Percentiles rank a stretch among this genome's conserved stretches.
phyloP scores from a whole-genome alignment of 2,113 vertebrate genomes.

The Notarius quadriscutis region DNA sequence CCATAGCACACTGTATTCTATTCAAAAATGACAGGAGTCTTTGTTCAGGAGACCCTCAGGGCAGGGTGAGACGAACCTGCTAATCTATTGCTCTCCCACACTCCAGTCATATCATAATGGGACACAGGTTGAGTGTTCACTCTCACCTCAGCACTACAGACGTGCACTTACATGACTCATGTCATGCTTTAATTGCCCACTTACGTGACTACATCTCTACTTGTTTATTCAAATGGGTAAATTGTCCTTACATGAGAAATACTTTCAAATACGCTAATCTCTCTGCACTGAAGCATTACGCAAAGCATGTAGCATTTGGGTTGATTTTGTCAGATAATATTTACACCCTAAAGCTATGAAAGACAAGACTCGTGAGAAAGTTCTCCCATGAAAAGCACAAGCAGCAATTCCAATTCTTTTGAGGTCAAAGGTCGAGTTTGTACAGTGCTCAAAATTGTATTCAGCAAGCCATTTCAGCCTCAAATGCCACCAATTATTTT shows the following conservation, averaged over 20 bases:
- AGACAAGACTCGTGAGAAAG: background rate
- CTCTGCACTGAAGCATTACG: background rate
- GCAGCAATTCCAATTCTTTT: background rate
- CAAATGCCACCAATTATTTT: background rate
- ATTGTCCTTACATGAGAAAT: background rate
- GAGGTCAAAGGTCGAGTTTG: background rate
- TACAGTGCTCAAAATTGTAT: background rate
- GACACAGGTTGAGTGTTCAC: conserved; percentile 10
- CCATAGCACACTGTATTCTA: conserved; percentile 21
- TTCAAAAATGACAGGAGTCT: conserved; percentile 52
- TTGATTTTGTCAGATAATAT: conserved; percentile 1
- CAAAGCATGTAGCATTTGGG: background rate
- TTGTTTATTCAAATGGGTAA: conserved; percentile 12
- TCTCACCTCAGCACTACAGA: conserved; percentile 28
- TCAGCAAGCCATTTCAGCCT: too few relatives aligned
- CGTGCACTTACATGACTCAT: conserved; percentile 33
- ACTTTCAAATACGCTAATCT: background rate
- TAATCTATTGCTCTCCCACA: conserved; percentile 6
- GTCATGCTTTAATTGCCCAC: conserved; percentile 13
- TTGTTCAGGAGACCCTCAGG: conserved; percentile 58
- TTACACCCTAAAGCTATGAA: background rate
- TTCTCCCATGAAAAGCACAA: background rate
- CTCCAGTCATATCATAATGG: conserved; percentile 20
- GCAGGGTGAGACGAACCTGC: conserved; percentile 33
- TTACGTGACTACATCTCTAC: background rate